phyloP scores from a whole-genome alignment of 1,140 invertebrate species.

The Danaus melanippus region DNA sequence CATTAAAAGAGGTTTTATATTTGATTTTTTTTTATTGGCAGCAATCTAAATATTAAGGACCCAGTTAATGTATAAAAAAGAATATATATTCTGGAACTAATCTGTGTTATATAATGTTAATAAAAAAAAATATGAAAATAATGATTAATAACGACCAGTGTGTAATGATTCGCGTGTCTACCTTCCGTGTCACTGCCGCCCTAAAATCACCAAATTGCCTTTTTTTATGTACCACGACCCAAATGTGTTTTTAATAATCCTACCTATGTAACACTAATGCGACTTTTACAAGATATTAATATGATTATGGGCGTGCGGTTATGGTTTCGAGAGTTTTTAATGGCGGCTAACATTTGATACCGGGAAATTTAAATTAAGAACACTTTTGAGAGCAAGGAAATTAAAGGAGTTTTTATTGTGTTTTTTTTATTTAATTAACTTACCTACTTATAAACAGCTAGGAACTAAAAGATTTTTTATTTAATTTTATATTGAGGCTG shows the following conservation, averaged over 20 bases:
- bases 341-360: slow-evolving; percentile 22
- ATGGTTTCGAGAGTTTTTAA: slow-evolving; percentile 51
- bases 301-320: slow-evolving; percentile 63
- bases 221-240: slow-evolving; percentile 54
- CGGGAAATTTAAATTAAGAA: no score
- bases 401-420: no score
- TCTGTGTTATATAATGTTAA: no score
- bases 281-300: slow-evolving; percentile 71
- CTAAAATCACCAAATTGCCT: slow-evolving; percentile 66
- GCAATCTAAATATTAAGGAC: no score
- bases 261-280: slow-evolving; percentile 62
- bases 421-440: no score
- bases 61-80: no score
- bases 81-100: no score
- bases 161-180: slow-evolving; percentile 69
- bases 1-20: neutral
- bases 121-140: no score
- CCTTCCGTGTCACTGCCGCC: slow-evolving; percentile 60
- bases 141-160: slow-evolving; percentile 41
- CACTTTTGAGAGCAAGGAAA: no score
- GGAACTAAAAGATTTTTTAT: no score
- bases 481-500: no score
- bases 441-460: no score
- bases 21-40: neutral
- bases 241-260: slow-evolving; percentile 72